phyloP scores from a whole-genome alignment of 2,888 invertebrate genomes.

The Hartigia nigra region DNA sequence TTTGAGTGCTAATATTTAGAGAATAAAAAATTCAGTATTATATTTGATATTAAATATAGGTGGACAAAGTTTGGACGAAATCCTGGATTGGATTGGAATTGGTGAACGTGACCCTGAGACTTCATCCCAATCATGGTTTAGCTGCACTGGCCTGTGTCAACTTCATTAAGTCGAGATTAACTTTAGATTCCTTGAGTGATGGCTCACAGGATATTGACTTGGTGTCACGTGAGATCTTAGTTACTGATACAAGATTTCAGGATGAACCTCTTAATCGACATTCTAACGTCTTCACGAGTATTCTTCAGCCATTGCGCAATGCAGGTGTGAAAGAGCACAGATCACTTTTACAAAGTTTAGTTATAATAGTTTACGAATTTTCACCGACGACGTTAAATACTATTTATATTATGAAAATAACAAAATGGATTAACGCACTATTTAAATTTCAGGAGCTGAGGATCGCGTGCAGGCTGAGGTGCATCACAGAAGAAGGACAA shows the following conservation, averaged over 20 bases:
- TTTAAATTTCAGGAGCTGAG: not conserved
- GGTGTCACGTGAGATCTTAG: slow-evolving; percentile 89
- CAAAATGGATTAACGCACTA: not conserved
- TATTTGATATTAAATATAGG: slow-evolving; percentile 21
- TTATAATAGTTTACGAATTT: not conserved
- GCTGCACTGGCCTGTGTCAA: slow-evolving; percentile 85
- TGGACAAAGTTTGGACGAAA: slow-evolving; percentile 76
- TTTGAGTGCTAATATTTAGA: slow-evolving; percentile 15
- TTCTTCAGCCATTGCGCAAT: slow-evolving; percentile 81
- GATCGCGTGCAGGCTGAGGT: slow-evolving; percentile 80
- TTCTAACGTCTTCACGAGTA: slow-evolving; percentile 89
- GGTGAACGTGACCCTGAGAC: slow-evolving; percentile 84
- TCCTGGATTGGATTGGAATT: slow-evolving; percentile 86
- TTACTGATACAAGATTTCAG: slow-evolving; percentile 80
- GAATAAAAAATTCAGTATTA: no score
- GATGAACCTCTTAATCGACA: slow-evolving; percentile 76
- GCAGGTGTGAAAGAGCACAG: slow-evolving; percentile 53
- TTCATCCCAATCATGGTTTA: slow-evolving; percentile 71
- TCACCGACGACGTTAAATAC: not conserved
- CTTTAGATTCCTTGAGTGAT: slow-evolving; percentile 88
- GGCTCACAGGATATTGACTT: slow-evolving; percentile 91
- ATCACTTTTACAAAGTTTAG: not conserved
- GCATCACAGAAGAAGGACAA: slow-evolving; percentile 77
- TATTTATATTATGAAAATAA: not conserved
- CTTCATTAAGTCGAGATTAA: slow-evolving; percentile 89